Base-by-base conservation (phyloP, 1,140 invertebrate species). In the Drosophila carrolli region DNA sequence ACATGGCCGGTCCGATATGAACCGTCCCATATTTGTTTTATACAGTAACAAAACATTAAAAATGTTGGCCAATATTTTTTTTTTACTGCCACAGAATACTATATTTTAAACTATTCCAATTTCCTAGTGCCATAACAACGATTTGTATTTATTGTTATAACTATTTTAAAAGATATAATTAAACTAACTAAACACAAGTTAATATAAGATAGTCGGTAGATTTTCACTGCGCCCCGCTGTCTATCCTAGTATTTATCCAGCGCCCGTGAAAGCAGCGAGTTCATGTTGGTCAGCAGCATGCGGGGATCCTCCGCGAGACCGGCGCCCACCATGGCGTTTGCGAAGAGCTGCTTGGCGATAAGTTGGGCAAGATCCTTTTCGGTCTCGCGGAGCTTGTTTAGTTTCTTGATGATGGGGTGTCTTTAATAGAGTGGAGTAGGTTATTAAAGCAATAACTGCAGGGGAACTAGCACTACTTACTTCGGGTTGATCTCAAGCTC, bases 271-370 rank as follows among this genome's bases (percentile, higher is more conserved):
- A 99, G 92, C 23, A 99, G 93, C 80, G 97, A 95, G 93, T 99
- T 99, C 93, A 99, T 96, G 38, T 96, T 95, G 9, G 94, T 95
- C 8, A 99, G 93, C 55, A 99, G 93, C 71, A 95, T 95, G 70
- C 97, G 94, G 0, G 98, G 96, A 94, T 99, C 98, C 91, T 98
- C 97, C 1, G 98, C 94, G n/a, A 99, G 93, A 9, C 98, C 98
- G 47, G 98, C 98, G 19, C 96, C 96, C 5, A 99, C 96, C 97
- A 99, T 98, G 1, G 98, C 97, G 93, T 98, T 98, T 46, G 96
- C 95, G 91, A 98, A 99, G 10, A 99, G 91, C 96, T 99, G 98
- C 92, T 98, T 95, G 1, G 96, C 95, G 5, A 99, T 93, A 72
- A 98, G 93, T 81, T 96, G 95, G 0, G 97, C 98, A 59, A 99